Evolutionary conservation across 2,113 vertebrate species (phyloP).

Genomic region (Limanda limanda): DNA sequence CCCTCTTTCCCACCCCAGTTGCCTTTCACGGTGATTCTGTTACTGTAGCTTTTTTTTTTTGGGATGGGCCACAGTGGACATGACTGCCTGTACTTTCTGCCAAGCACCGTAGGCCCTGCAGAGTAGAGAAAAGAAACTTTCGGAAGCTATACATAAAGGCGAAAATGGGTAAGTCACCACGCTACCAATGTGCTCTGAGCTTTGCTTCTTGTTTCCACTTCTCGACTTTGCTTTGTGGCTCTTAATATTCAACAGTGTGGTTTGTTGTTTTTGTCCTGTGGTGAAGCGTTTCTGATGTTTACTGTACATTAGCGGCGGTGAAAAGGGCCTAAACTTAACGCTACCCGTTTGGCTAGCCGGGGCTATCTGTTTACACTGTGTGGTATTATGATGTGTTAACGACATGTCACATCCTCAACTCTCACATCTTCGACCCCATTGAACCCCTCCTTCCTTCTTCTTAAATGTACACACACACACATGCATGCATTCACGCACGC

Average conservation of each 20-base stretch:
- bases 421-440: conserved; percentile 55
- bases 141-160: conserved; percentile 64
- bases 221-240: conserved; percentile 22
- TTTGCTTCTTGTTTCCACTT: conserved; percentile 11
- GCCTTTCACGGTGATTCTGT: conserved; percentile 46
- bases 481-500: background rate
- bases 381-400: conserved; percentile 54
- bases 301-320: conserved; percentile 15
- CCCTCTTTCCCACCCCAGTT: conserved; percentile 40
- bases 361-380: conserved; percentile 54
- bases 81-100: conserved; percentile 58
- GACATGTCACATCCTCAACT: conserved; percentile 61
- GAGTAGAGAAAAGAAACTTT: conserved; percentile 50
- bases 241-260: background rate
- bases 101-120: conserved; percentile 65
- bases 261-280: background rate
- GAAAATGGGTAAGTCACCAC: conserved; percentile 73
- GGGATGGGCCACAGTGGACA: conserved; percentile 65
- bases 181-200: conserved; percentile 35
- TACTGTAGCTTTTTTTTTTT: conserved; percentile 55
- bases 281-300: conserved; percentile 15
- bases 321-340: conserved; percentile 34
- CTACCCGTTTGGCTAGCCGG: conserved; percentile 50
- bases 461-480: conserved; percentile 15
- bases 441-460: conserved; percentile 11